Conservation (phyloP, 2,888 invertebrate species). For the Sericinus montela region DNA sequence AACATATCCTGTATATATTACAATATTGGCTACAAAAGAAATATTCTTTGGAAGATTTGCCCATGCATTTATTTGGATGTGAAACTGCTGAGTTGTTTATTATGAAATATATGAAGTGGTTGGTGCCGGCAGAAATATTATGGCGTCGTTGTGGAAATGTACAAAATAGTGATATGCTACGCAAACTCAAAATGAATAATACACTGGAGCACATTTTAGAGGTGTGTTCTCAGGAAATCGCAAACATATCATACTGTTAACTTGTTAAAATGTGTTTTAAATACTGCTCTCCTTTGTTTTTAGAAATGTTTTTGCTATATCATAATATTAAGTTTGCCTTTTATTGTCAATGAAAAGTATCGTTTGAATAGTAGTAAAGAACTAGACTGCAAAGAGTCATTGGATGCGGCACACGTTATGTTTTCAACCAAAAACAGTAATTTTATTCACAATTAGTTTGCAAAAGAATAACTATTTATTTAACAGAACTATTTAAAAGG, state of each 20-base stretch:
- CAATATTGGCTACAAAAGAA: slow-evolving; percentile 67
- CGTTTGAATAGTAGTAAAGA: slow-evolving; percentile 30
- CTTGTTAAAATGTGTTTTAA: background rate
- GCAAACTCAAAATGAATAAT: slow-evolving; percentile 24
- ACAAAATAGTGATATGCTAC: slow-evolving; percentile 38
- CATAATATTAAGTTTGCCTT: slow-evolving; percentile 56
- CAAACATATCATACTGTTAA: too few relatives aligned
- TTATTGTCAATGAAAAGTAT: slow-evolving; percentile 56
- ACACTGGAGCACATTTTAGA: slow-evolving; percentile 41
- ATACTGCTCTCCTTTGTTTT: too few relatives aligned
- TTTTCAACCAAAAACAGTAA: too few relatives aligned
- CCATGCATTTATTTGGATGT: slow-evolving; percentile 58
- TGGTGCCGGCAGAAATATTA: slow-evolving; percentile 63
- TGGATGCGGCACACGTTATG: slow-evolving; percentile 42
- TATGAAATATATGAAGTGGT: slow-evolving; percentile 61
- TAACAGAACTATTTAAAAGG: too few relatives aligned
- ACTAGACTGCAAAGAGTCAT: slow-evolving; percentile 13
- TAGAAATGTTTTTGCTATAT: slow-evolving; percentile 59
- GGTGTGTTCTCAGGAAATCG: slow-evolving; percentile 29
- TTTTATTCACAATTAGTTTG: too few relatives aligned
- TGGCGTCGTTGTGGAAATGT: slow-evolving; percentile 55
- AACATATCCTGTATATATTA: slow-evolving; percentile 69
- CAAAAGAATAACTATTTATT: too few relatives aligned
- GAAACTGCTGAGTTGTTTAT: slow-evolving; percentile 51
- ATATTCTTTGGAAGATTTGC: slow-evolving; percentile 56